Conservation (phyloP, 2,797 vertebrate species). For the Falco columbarius region DNA sequence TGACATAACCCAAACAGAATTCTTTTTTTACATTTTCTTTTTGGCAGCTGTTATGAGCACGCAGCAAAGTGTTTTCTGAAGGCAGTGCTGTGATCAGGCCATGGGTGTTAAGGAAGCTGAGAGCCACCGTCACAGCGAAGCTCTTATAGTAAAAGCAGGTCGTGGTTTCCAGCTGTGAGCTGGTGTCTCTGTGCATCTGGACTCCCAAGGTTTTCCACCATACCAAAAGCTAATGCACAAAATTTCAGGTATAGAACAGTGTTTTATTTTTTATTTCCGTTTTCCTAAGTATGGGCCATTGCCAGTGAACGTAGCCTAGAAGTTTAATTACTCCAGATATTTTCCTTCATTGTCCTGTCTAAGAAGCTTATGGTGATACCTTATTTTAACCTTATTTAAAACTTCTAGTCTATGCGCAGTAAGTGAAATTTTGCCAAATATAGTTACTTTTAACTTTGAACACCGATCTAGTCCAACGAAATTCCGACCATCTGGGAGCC, state of each 20-base stretch:
- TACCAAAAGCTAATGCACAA: rapidly evolving
- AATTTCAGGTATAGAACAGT: rapidly evolving
- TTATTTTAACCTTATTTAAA: neutral
- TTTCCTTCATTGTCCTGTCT: neutral
- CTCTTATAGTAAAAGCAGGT: rapidly evolving
- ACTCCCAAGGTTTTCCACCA: neutral
- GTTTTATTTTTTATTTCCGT: neutral
- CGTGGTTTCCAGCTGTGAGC: neutral
- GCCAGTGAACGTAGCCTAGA: neutral
- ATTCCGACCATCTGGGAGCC: neutral
- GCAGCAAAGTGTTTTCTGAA: neutral
- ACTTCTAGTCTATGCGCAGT: neutral
- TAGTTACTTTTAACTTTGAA: neutral
- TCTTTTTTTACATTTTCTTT: rapidly evolving
- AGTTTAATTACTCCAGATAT: neutral
- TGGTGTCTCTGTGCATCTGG: rapidly evolving
- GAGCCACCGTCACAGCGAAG: neutral
- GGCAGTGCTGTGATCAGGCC: neutral
- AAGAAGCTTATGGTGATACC: rapidly evolving
- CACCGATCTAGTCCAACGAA: neutral
- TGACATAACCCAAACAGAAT: neutral
- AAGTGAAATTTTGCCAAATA: neutral
- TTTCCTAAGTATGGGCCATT: too few species aligned
- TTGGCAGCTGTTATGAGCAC: neutral
- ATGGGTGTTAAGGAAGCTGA: rapidly evolving